phyloP scores from a whole-genome alignment of 2,113 vertebrate species.

The Gymnorhina tibicen region DNA sequence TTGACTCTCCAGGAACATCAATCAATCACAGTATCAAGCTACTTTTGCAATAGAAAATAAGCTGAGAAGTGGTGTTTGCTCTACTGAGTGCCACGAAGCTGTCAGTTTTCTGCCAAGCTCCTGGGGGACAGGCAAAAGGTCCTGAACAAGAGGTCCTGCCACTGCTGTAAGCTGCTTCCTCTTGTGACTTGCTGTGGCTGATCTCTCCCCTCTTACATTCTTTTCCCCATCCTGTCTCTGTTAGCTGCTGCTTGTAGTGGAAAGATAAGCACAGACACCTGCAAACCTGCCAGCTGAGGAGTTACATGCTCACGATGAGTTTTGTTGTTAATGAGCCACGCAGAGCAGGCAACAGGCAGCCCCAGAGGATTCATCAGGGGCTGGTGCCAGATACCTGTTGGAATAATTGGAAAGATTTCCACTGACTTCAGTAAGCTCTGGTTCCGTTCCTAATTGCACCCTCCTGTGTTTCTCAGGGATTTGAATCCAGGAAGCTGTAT shows the following conservation, averaged over 20 bases:
- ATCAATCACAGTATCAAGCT: background rate
- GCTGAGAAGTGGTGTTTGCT: background rate
- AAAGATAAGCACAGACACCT: background rate
- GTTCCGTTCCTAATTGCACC: background rate
- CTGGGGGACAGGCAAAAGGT: background rate
- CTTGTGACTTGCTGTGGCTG: background rate
- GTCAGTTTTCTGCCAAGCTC: background rate
- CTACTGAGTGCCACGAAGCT: background rate
- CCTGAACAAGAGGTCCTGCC: background rate
- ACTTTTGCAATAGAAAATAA: background rate
- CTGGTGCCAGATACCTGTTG: background rate
- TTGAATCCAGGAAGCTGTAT: background rate
- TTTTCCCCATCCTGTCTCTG: background rate
- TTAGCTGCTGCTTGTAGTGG: background rate
- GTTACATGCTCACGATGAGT: background rate
- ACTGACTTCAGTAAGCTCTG: background rate
- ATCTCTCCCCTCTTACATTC: background rate
- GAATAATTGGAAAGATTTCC: conserved; percentile 3
- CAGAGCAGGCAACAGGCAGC: background rate
- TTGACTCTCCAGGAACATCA: background rate
- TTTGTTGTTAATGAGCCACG: background rate
- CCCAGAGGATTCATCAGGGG: background rate
- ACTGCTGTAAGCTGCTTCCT: background rate
- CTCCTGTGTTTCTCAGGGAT: background rate
- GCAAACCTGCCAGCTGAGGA: background rate